A percentile compares a stretch with the other conserved stretches of the same genome.
Evolutionary conservation across 2,113 vertebrate species (phyloP).

Genomic region (Potamarius usumacintae): DNA sequence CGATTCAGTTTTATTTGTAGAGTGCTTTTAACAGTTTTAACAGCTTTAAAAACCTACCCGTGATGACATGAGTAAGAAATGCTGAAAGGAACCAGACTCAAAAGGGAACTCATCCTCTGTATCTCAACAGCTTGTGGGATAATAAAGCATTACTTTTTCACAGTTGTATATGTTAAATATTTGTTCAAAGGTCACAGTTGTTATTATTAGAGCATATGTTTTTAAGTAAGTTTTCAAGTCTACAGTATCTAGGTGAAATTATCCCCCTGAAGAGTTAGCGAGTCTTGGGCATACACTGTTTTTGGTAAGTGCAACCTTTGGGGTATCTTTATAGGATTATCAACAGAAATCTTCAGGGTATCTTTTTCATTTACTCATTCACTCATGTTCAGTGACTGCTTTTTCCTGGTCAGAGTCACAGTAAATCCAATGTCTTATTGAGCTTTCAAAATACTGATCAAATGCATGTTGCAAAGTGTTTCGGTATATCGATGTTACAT

Average conservation of each 20-base stretch:
- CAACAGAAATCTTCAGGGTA: not conserved
- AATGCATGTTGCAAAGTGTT: not conserved
- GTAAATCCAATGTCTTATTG: not conserved
- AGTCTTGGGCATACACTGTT: not conserved
- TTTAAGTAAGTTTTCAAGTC: not conserved
- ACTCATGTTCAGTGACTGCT: not conserved
- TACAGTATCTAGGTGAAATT: not conserved
- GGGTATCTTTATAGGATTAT: not conserved
- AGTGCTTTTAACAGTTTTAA: not conserved
- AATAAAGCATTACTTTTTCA: not conserved
- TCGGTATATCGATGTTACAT: not conserved
- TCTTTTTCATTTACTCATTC: not conserved
- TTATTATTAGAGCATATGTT: not conserved
- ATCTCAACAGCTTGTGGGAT: not conserved
- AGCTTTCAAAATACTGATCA: not conserved
- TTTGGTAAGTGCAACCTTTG: not conserved
- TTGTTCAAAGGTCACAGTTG: not conserved
- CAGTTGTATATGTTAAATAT: not conserved
- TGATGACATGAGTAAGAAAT: not conserved
- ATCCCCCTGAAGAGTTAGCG: not conserved
- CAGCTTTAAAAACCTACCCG: not conserved
- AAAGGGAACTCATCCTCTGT: not conserved
- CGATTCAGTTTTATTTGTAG: not conserved
- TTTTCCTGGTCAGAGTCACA: not conserved
- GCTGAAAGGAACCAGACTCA: not conserved